Percentiles rank a stretch among this genome's conserved stretches.
These are phyloP conservation scores for Malurus leucopterus DNA, from an alignment of 2,797 vertebrate species.

Conservation along the genomic window DNA sequence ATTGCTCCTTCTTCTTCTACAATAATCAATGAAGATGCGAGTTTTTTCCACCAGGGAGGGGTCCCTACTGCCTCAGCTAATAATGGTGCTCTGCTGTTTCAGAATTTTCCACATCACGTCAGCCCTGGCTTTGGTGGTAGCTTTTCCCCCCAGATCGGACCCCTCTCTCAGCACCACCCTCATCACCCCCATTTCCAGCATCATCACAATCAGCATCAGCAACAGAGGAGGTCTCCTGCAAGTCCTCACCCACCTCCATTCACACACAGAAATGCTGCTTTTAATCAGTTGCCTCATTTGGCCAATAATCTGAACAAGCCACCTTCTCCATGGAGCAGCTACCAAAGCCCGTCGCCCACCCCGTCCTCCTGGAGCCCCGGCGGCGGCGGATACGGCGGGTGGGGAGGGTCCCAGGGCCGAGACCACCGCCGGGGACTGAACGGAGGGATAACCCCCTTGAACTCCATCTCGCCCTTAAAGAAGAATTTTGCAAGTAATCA, in stretches of 20 bases:
- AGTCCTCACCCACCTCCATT: slow-evolving; percentile 92
- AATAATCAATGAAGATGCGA: slow-evolving; percentile 93
- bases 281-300: slow-evolving; percentile 94
- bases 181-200: slow-evolving; percentile 96
- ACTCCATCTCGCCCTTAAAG: slow-evolving; percentile 96
- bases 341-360: slow-evolving; percentile 94
- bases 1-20: slow-evolving; percentile 92
- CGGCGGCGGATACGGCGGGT: slow-evolving; percentile 91
- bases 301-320: slow-evolving; percentile 93
- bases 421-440: slow-evolving; percentile 93
- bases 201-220: slow-evolving; percentile 93
- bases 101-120: slow-evolving; percentile 96
- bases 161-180: slow-evolving; percentile 94
- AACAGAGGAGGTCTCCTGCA: slow-evolving; percentile 93
- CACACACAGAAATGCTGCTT: slow-evolving; percentile 92
- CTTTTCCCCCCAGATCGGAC: slow-evolving; percentile 96
- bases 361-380: slow-evolving; percentile 95
- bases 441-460: slow-evolving; percentile 90
- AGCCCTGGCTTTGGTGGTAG: slow-evolving; percentile 93
- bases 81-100: slow-evolving; percentile 94
- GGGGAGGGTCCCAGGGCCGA: slow-evolving; percentile 94
- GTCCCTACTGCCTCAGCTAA: slow-evolving; percentile 88
- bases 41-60: slow-evolving; percentile 90
- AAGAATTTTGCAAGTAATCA: slow-evolving; percentile 98
- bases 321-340: slow-evolving; percentile 96